Conservation (phyloP, 2,888 invertebrate genomes). For the Ectemnius cavifrons region DNA sequence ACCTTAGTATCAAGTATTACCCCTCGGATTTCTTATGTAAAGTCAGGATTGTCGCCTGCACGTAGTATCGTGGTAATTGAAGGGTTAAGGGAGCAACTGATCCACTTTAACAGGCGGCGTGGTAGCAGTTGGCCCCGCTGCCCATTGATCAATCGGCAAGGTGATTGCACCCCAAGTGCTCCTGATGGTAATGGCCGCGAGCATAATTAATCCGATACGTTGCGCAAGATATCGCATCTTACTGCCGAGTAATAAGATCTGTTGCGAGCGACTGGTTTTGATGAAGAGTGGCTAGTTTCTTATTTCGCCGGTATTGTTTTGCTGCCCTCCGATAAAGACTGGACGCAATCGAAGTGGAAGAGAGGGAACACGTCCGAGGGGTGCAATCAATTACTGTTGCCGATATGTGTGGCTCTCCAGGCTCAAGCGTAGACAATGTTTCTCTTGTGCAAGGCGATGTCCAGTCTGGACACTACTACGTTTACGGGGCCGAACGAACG, state of each 20-base stretch:
- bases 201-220: conserved; percentile 39
- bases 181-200: conserved; percentile 15
- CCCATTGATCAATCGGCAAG: not conserved
- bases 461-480: not conserved
- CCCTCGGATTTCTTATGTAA: too few species aligned
- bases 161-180: conserved; percentile 6
- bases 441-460: conserved; percentile 30
- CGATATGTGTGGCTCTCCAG: conserved; percentile 25
- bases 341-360: not conserved
- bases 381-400: conserved; percentile 1
- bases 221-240: conserved; percentile 13
- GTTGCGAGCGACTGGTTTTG: conserved; percentile 5
- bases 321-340: not conserved
- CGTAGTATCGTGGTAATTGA: too few species aligned
- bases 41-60: too few species aligned
- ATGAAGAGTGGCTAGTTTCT: conserved; percentile 6
- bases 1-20: not conserved
- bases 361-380: not conserved
- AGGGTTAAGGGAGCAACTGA: too few species aligned
- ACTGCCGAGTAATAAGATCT: conserved; percentile 6
- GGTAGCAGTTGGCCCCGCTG: not conserved
- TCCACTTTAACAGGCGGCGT: too few species aligned
- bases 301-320: not conserved
- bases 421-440: conserved; percentile 28
- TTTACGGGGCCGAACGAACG: conserved; percentile 15